These are phyloP conservation scores for Drosophila paulistorum DNA, from an alignment of 1,140 invertebrate species.

Conservation along the genomic window DNA sequence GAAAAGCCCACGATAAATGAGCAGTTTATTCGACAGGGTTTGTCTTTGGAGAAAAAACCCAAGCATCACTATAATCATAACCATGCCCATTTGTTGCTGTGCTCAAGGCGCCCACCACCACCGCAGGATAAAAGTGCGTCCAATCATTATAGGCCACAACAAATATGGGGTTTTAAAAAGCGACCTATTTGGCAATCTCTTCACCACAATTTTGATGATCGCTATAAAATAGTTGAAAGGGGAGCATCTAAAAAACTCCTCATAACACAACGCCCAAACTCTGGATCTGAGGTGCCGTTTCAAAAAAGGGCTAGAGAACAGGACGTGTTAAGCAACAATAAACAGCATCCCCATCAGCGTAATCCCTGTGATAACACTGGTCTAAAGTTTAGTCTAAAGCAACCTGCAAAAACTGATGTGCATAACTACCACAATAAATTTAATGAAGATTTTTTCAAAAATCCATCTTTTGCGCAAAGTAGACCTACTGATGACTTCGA, in stretches of 20 bases:
- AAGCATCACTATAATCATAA: constrained; percentile 11
- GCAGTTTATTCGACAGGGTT: not conserved
- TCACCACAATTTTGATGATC: not conserved
- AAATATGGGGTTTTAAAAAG: not conserved
- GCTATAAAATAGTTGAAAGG: not conserved
- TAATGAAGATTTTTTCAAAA: not conserved
- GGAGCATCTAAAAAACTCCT: not conserved
- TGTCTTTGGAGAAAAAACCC: not conserved
- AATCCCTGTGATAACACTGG: not conserved
- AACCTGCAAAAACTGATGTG: not conserved
- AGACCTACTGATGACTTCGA: not conserved
- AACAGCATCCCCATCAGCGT: not conserved
- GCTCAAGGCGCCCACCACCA: not conserved
- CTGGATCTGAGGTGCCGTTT: not conserved
- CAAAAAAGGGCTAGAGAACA: not conserved
- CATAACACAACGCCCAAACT: not conserved
- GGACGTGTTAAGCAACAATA: not conserved
- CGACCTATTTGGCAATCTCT: not conserved
- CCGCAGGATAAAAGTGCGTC: not conserved
- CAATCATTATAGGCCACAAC: not conserved
- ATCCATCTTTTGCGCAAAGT: not conserved
- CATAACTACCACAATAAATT: not conserved
- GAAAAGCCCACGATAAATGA: not conserved
- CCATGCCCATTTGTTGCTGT: constrained; percentile 8
- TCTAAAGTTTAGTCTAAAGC: not conserved